Percentiles rank a stretch among this genome's conserved stretches.
Evolutionary conservation across 2,797 vertebrate genomes (phyloP).

Genomic region (Fistularia commersonii): DNA sequence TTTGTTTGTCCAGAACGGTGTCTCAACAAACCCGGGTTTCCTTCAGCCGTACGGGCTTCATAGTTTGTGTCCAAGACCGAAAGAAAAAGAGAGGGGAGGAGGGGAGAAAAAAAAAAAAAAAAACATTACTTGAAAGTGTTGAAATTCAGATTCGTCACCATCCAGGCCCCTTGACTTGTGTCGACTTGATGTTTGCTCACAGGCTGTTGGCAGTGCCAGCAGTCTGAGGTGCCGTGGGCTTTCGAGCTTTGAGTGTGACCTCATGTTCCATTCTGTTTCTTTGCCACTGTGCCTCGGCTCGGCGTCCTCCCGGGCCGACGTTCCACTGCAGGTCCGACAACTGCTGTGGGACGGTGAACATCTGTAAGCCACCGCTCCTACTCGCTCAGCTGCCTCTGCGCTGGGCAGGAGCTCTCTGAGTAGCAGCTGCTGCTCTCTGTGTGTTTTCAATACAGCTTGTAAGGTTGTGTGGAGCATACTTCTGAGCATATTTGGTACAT

Average conservation of each 20-base stretch:
- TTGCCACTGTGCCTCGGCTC: conserved; percentile 54
- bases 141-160: conserved; percentile 46
- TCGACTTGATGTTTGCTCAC: conserved; percentile 58
- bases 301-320: conserved; percentile 57
- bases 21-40: too few relatives aligned
- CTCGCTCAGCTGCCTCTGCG: conserved; percentile 44
- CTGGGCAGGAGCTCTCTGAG: conserved; percentile 37
- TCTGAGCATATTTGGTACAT: conserved; percentile 29
- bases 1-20: too few relatives aligned
- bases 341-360: conserved; percentile 72
- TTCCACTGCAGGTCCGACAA: conserved; percentile 69
- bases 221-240: conserved; percentile 52
- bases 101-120: too few relatives aligned
- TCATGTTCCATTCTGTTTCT: conserved; percentile 75
- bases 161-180: conserved; percentile 26
- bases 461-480: conserved; percentile 32
- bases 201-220: conserved; percentile 45
- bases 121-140: conserved; percentile 24
- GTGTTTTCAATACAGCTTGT: conserved; percentile 38
- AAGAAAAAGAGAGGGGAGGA: too few relatives aligned
- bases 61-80: too few relatives aligned
- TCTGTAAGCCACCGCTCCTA: conserved; percentile 65
- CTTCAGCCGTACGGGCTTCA: too few relatives aligned
- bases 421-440: conserved; percentile 26
- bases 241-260: conserved; percentile 66